Conservation (phyloP, 2,888 invertebrate genomes). For the Campopleginae sp. region DNA sequence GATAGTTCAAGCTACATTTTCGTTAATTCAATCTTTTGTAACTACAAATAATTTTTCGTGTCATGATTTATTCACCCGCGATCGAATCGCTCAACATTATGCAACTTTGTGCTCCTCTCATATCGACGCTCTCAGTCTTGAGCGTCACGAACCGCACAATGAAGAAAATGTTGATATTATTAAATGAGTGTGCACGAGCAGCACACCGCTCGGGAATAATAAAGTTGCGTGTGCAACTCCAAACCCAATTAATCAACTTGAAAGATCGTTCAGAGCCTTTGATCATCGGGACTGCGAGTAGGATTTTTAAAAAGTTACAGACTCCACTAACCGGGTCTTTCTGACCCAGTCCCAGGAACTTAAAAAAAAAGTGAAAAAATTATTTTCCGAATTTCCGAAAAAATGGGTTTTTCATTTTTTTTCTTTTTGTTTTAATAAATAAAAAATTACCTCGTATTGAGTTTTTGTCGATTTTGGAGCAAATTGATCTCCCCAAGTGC, state of each 20-base stretch:
- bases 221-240: conserved; percentile 5
- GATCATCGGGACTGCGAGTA: not conserved
- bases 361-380: too few relatives aligned
- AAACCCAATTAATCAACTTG: conserved; percentile 24
- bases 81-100: conserved; percentile 1
- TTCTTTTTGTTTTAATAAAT: too few relatives aligned
- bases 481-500: too few relatives aligned
- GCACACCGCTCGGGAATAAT: not conserved
- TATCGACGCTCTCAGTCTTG: not conserved
- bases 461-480: too few relatives aligned
- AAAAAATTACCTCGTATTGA: too few relatives aligned
- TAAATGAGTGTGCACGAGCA: not conserved
- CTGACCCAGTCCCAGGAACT: too few relatives aligned
- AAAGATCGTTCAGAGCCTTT: conserved; percentile 10
- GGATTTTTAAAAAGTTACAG: not conserved
- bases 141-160: not conserved
- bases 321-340: too few relatives aligned
- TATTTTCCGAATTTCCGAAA: not conserved
- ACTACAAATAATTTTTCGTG: not conserved
- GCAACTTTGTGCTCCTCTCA: conserved; percentile 10
- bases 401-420: too few relatives aligned
- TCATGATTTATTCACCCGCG: not conserved
- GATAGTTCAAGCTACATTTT: not conserved
- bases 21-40: conserved; percentile 3
- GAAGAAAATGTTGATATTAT: conserved; percentile 15